Evolutionary conservation across 2,888 invertebrate species (phyloP).

Genomic region (Tanaodytes sp.): DNA sequence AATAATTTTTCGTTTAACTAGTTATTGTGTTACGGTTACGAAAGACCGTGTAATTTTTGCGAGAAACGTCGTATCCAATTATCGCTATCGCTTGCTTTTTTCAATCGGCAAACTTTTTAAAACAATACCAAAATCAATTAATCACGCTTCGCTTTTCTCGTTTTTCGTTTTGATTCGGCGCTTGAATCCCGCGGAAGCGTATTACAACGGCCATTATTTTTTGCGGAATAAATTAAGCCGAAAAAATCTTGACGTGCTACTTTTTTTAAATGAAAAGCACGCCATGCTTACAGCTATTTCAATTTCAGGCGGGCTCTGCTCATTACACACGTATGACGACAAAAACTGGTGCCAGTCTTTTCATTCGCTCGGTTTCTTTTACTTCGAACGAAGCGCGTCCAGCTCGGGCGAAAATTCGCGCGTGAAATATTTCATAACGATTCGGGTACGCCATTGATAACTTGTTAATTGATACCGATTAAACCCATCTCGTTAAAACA

Average conservation of each 20-base stretch:
- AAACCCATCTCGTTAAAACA: too few species aligned
- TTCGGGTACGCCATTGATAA: slow-evolving; percentile 14
- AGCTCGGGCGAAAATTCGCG: slow-evolving; percentile 21
- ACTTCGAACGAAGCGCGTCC: too few species aligned
- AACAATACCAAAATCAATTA: slow-evolving; percentile 20
- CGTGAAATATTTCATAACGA: slow-evolving; percentile 7
- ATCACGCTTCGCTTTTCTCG: slow-evolving; percentile 1
- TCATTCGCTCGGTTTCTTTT: slow-evolving; percentile 20
- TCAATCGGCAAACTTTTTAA: slow-evolving; percentile 2
- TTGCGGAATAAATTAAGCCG: slow-evolving; percentile 28
- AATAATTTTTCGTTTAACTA: neutral
- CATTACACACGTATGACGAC: slow-evolving; percentile 40
- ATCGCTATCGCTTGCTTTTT: neutral
- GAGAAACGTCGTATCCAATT: neutral
- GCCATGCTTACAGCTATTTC: slow-evolving; percentile 31
- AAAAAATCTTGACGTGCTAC: slow-evolving; percentile 38
- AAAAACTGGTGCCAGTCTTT: slow-evolving; percentile 29
- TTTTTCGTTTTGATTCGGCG: slow-evolving; percentile 11
- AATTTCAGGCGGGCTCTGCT: slow-evolving; percentile 28
- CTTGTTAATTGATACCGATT: slow-evolving; percentile 17
- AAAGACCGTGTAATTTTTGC: neutral
- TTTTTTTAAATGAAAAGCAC: slow-evolving; percentile 40
- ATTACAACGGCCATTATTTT: slow-evolving; percentile 24
- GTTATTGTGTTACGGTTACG: slow-evolving; percentile 5
- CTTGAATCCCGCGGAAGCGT: slow-evolving; percentile 7